phyloP scores from a whole-genome alignment of 2,888 invertebrate species.

The Polietes domitor region DNA sequence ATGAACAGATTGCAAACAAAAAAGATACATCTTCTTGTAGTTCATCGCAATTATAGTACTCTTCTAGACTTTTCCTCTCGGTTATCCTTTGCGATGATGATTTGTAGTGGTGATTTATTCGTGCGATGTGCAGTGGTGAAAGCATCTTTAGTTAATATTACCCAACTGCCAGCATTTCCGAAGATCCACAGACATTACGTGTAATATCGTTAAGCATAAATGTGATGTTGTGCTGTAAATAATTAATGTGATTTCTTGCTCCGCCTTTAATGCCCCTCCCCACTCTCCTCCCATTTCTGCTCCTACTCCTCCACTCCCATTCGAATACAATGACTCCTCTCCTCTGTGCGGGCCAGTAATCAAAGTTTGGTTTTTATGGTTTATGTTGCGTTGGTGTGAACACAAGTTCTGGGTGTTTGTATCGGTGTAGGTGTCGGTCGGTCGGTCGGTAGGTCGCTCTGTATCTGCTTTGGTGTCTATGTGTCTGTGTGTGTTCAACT shows the following conservation, averaged over 20 bases:
- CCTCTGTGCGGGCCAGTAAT: background rate
- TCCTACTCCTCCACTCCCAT: too few relatives aligned
- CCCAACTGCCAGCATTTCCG: background rate
- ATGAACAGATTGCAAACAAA: too few relatives aligned
- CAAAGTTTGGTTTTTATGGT: slow-evolving; percentile 5
- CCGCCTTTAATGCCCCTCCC: background rate
- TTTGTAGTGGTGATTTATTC: background rate
- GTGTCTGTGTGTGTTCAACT: background rate
- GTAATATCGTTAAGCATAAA: slow-evolving; percentile 1
- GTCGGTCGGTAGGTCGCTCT: too few relatives aligned
- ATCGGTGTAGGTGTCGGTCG: too few relatives aligned
- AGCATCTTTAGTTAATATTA: background rate
- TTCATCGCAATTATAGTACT: too few relatives aligned
- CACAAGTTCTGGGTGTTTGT: too few relatives aligned
- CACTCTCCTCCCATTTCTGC: too few relatives aligned
- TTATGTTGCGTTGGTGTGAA: background rate
- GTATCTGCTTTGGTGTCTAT: too few relatives aligned
- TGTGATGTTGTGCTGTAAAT: background rate
- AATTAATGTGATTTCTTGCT: slow-evolving; percentile 10
- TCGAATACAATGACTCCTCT: background rate
- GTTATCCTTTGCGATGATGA: too few relatives aligned
- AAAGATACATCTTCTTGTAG: too few relatives aligned
- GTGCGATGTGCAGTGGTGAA: background rate
- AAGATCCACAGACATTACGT: background rate
- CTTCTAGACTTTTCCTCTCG: too few relatives aligned